Percentiles rank a stretch among this genome's conserved stretches.
Conservation (phyloP, 1,140 invertebrate genomes). For the Probaryconus sp. region DNA sequence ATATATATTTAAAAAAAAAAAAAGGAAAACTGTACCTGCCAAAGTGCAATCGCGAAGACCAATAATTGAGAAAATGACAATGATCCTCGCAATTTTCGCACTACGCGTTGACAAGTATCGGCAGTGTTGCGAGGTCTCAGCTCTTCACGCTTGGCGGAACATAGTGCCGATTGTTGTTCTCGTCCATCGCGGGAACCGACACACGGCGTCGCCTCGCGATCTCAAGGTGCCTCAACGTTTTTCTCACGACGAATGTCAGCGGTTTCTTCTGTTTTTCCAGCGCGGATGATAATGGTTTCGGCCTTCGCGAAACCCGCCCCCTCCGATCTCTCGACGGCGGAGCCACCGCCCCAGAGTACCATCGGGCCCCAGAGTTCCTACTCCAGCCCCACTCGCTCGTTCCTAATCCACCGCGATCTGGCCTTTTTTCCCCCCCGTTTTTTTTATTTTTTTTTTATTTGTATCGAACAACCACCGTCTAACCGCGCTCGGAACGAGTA, state of each 20-base stretch:
- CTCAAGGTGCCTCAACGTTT: conserved; percentile 63
- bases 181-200: conserved; percentile 53
- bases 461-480: conserved; percentile 60
- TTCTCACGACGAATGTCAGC: conserved; percentile 69
- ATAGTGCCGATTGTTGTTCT: conserved; percentile 57
- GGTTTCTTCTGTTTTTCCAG: conserved; percentile 62
- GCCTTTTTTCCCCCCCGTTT: conserved; percentile 38
- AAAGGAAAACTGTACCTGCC: too few relatives aligned
- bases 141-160: conserved; percentile 70
- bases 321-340: conserved; percentile 28
- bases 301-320: conserved; percentile 62
- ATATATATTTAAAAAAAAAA: too few relatives aligned
- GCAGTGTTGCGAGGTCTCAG: conserved; percentile 62
- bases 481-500: conserved; percentile 54
- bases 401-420: conserved; percentile 51
- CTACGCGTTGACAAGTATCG: conserved; percentile 37
- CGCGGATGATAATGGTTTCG: conserved; percentile 66
- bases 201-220: conserved; percentile 30
- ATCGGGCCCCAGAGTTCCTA: neutral
- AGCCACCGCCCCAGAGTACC: conserved; percentile 49
- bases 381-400: conserved; percentile 24
- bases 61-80: conserved; percentile 22
- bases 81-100: conserved; percentile 41
- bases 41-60: conserved; percentile 1
- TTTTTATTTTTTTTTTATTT: conserved; percentile 36